Conservation (phyloP, 2,888 invertebrate species). For the Geophilus truncorum region DNA sequence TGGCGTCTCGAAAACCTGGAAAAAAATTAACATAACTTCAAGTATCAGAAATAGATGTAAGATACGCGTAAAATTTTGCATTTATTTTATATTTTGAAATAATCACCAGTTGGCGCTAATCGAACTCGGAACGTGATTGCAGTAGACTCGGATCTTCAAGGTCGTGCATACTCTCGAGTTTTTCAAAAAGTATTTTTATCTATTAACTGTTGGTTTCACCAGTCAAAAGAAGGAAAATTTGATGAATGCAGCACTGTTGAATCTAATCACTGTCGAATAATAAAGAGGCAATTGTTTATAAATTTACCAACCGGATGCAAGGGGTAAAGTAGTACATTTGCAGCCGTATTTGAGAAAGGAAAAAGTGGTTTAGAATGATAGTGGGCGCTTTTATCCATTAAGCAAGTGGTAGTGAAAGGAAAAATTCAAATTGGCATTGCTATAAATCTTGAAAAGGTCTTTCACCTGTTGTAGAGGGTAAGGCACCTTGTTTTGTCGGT, state of each 20-base stretch:
- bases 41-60: background rate
- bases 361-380: background rate
- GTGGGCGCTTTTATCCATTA: background rate
- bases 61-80: too few relatives aligned
- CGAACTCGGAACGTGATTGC: background rate
- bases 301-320: constrained; percentile 1
- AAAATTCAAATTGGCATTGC: background rate
- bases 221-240: background rate
- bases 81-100: background rate
- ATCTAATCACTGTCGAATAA: background rate
- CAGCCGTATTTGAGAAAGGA: background rate
- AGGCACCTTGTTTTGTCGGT: constrained; percentile 4
- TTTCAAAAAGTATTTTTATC: background rate
- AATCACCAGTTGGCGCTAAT: background rate
- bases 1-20: background rate
- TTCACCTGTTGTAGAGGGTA: constrained; percentile 10
- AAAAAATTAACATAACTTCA: background rate
- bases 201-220: background rate
- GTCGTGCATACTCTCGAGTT: background rate
- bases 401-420: background rate
- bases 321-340: background rate
- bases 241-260: constrained; percentile 6
- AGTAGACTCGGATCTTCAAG: background rate
- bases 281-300: constrained; percentile 3
- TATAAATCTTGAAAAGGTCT: constrained; percentile 5